Evolutionary conservation across 2,888 invertebrate genomes (phyloP), one percentile per base, ranked within the genome.

Genomic region (Ypsolopha sequella): DNA sequence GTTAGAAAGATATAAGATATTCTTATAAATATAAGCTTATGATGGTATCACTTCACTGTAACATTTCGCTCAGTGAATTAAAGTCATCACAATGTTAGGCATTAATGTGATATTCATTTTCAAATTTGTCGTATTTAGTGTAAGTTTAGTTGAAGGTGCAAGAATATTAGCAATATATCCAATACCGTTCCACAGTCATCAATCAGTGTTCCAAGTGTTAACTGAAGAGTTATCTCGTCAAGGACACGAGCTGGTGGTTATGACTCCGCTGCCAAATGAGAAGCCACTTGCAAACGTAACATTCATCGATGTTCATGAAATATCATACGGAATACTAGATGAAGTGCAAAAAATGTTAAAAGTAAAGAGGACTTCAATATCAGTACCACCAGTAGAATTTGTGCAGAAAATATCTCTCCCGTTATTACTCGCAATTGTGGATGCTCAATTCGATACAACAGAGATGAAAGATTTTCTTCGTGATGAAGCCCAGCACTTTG

Each of bases 191-290:
- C 36, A 45, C 10, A 51, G 51, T 33, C 51, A 51, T 24, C 44
- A 45, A 7, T 36, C 51, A 33, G 51, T 51, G 24, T 51, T 51
- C 38, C 13, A 45, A 14, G 45, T 38, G 7, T 6, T 51, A 6
- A 45, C 45, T 0, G 51, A 51, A 36, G 51, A 44, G 33, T 11
- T 51, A 24, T 36, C 44, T 3, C 8, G 33, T 7, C 10, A 36
- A 8, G 45, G 45, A 8, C 51, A 51, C 34, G 51, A 51, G 33
- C 24, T 51, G 14, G 51, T 41, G 14, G 43, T 43, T 41, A n/a
- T 43, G 52, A 53, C 56, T 49, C 55, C 55, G 44, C 45, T 44
- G 41, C 53, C 58, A 55, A 48, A 49, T 14, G 10, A 52, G 36
- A 35, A 52, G 10, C 34, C 39, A 7, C 3, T 49, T 4, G 35